A percentile compares a stretch with the other conserved stretches of the same genome.
Evolutionary conservation across 2,113 vertebrate genomes (phyloP).

Genomic region (Edolisoma coerulescens): DNA sequence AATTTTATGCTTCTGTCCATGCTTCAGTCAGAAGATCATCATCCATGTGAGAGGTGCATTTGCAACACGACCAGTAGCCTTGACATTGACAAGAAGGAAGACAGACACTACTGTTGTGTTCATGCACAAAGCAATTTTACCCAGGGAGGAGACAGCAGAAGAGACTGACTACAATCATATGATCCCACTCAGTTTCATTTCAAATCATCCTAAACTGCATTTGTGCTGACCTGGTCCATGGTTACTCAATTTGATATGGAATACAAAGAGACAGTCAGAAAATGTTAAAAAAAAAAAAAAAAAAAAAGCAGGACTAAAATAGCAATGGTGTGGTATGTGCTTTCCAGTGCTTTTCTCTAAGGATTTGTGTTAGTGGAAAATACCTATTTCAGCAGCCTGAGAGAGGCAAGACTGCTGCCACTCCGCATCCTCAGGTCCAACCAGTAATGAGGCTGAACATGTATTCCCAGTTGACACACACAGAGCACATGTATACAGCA

Average conservation of each 20-base stretch:
- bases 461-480: not conserved
- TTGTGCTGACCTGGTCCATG: not conserved
- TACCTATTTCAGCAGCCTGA: not conserved
- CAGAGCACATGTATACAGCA: not conserved
- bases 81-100: slow-evolving; percentile 27
- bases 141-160: not conserved
- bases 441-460: not conserved
- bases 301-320: not conserved
- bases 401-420: not conserved
- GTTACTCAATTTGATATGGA: not conserved
- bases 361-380: not conserved
- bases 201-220: not conserved
- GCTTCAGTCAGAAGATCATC: not conserved
- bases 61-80: not conserved
- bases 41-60: not conserved
- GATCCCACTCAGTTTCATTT: not conserved
- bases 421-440: not conserved
- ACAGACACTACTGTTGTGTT: not conserved
- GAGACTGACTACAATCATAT: not conserved
- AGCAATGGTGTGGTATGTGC: not conserved
- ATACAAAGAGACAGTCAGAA: not conserved
- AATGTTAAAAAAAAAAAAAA: not conserved
- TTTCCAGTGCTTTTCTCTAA: not conserved
- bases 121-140: slow-evolving; percentile 17
- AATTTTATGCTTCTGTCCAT: not conserved